These are phyloP conservation scores for Mus musculus DNA, from an alignment of 2,113 vertebrate species.

Conservation along the genomic window GRCm39 chr3:66419001-66419500, in stretches of 20 bases:
- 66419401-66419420: not conserved
- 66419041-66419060: not conserved
- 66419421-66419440: not conserved
- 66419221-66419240: not conserved
- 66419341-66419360: not conserved
- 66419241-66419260: not conserved
- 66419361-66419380: not conserved
- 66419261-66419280: not conserved
- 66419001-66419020: not conserved
- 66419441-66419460: not conserved
- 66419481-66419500: not conserved
- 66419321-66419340: not conserved
- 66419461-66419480: not conserved
- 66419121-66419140: not conserved
- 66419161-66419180: not conserved
- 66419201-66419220: not conserved
- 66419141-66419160: not conserved
- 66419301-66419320: not conserved
- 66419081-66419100: too few species aligned
- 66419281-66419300: not conserved
- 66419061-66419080: not conserved
- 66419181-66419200: not conserved
- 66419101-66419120: too few species aligned
- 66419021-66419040: not conserved
- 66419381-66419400: not conserved